Conservation (phyloP, 2,888 invertebrate species). For the Neoaliturus tenellus region DNA sequence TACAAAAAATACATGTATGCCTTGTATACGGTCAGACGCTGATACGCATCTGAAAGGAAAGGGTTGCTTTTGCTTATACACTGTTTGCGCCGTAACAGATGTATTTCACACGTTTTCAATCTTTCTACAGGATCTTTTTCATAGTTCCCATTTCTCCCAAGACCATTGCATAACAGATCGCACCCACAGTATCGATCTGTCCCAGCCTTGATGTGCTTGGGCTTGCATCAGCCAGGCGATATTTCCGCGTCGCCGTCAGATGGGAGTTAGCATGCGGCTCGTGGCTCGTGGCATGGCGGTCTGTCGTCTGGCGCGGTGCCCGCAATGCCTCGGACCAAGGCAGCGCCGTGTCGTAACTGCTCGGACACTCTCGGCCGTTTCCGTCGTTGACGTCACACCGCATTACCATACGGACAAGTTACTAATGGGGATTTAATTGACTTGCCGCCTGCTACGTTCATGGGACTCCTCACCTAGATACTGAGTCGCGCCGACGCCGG, state of each 20-base stretch:
- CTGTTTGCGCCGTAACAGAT: too few relatives aligned
- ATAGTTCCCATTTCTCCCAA: too few relatives aligned
- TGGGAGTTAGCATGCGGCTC: background rate
- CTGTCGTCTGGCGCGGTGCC: background rate
- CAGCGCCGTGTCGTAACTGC: constrained; percentile 20
- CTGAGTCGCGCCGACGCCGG: background rate
- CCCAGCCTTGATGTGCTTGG: too few relatives aligned
- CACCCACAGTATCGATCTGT: too few relatives aligned
- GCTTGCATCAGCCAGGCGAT: background rate
- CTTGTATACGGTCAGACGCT: too few relatives aligned
- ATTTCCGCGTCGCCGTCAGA: background rate
- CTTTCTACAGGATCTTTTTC: too few relatives aligned
- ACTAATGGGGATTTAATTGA: constrained; percentile 47
- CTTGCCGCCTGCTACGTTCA: constrained; percentile 16
- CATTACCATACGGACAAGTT: constrained; percentile 44
- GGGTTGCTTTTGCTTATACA: too few relatives aligned
- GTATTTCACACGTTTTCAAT: too few relatives aligned
- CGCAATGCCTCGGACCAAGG: background rate
- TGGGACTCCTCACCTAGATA: background rate
- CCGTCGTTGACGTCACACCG: constrained; percentile 11
- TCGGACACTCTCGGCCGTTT: constrained; percentile 29
- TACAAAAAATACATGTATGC: too few relatives aligned
- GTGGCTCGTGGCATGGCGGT: background rate
- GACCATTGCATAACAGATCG: too few relatives aligned
- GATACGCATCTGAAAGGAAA: too few relatives aligned